Conservation (phyloP, 2,113 vertebrate genomes). For the Peucedramus taeniatus region DNA sequence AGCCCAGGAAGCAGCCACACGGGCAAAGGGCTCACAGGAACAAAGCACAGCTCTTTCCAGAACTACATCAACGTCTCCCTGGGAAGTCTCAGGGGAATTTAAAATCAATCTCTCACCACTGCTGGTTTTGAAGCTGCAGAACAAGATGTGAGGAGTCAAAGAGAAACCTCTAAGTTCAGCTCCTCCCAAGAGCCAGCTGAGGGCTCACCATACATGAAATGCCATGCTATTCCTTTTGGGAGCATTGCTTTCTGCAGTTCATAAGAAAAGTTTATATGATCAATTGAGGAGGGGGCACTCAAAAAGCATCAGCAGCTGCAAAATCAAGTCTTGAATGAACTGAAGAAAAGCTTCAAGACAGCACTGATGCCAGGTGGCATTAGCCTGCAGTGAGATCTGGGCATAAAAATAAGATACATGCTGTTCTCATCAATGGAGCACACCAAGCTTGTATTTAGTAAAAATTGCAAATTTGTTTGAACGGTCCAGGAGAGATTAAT, state of each 20-base stretch:
- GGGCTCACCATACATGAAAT: neutral
- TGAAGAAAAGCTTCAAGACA: neutral
- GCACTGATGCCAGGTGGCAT: slow-evolving; percentile 1
- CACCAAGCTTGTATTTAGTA: neutral
- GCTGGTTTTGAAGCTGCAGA: neutral
- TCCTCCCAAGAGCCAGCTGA: neutral
- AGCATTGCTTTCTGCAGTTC: neutral
- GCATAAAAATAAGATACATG: neutral
- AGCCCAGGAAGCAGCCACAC: neutral
- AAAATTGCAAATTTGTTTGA: neutral
- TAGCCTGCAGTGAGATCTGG: neutral
- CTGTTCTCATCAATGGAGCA: slow-evolving; percentile 28
- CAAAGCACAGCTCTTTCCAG: neutral
- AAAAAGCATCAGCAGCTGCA: neutral
- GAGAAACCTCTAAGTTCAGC: neutral
- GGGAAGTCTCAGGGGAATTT: neutral
- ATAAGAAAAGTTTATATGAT: neutral
- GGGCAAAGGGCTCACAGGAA: neutral
- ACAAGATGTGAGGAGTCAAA: neutral
- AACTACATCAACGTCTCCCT: neutral
- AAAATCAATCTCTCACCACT: neutral
- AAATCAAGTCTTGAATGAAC: neutral
- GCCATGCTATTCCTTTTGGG: neutral
- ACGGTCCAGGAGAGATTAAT: neutral
- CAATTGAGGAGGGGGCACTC: neutral